Percentiles rank a stretch among this genome's conserved stretches.
These are phyloP conservation scores for Pangasius sanitwongsei DNA, from an alignment of 2,797 vertebrate species.

Conservation along the genomic window DNA sequence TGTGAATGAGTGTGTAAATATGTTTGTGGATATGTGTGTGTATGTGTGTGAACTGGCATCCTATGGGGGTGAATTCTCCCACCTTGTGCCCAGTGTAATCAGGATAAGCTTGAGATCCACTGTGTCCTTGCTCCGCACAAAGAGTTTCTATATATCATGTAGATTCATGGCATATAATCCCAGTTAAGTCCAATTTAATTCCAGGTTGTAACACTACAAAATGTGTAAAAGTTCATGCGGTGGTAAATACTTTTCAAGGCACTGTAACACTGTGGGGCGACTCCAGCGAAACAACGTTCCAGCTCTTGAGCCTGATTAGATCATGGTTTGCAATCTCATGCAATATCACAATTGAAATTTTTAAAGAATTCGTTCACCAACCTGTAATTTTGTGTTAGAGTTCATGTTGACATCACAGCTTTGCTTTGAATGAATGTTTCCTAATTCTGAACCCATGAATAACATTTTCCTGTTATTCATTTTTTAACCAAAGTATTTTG, in stretches of 20 bases:
- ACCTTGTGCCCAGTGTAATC: too few species aligned
- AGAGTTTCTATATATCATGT: background rate
- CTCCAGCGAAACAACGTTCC: background rate
- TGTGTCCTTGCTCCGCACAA: background rate
- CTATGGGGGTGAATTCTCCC: too few species aligned
- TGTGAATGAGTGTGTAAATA: background rate
- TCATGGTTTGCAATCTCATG: background rate
- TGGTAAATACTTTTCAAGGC: background rate
- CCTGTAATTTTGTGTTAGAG: background rate
- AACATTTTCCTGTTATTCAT: conserved; percentile 42
- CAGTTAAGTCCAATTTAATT: background rate
- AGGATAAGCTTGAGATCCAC: background rate
- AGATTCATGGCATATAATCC: background rate
- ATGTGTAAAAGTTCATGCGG: background rate
- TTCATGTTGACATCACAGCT: conserved; percentile 22
- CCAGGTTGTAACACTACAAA: background rate
- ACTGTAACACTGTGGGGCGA: background rate
- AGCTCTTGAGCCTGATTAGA: background rate
- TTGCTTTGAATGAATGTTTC: conserved; percentile 47
- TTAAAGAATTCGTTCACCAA: background rate
- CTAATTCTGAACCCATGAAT: conserved; percentile 49
- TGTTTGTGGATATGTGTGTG: background rate
- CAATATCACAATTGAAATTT: background rate
- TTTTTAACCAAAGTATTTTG: conserved; percentile 14
- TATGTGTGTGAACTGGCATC: background rate